Evolutionary conservation across 1,140 invertebrate species (phyloP).

Genomic region (Diabrotica undecimpunctata): DNA sequence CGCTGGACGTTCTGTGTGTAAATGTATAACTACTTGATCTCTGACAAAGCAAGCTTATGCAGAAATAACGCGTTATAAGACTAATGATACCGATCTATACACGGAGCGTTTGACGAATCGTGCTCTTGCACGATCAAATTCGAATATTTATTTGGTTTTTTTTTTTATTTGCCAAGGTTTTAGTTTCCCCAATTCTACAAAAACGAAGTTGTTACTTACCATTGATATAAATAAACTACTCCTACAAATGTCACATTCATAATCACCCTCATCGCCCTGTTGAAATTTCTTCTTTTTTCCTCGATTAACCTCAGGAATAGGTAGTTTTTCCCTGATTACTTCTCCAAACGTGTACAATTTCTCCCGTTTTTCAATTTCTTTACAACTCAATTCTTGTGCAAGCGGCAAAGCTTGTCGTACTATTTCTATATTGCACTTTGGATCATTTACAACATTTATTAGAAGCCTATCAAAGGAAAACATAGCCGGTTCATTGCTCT

Average conservation of each 20-base stretch:
- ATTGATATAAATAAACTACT: constrained; percentile 76
- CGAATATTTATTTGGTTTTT: too few relatives aligned
- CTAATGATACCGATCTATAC: too few relatives aligned
- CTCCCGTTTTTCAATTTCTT: constrained; percentile 47
- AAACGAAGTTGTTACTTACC: constrained; percentile 52
- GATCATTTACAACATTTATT: constrained; percentile 72
- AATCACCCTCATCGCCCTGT: constrained; percentile 64
- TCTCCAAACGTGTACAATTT: constrained; percentile 55
- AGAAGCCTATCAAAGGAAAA: constrained; percentile 85
- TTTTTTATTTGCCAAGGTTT: too few relatives aligned
- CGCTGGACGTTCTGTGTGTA: too few relatives aligned
- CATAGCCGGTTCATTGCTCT: constrained; percentile 85
- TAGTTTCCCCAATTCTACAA: not conserved
- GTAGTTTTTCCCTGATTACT: constrained; percentile 60
- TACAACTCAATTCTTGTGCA: constrained; percentile 51
- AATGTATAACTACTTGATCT: too few relatives aligned
- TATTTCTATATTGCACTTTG: constrained; percentile 61
- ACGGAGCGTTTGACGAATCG: too few relatives aligned
- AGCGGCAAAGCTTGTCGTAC: constrained; percentile 57
- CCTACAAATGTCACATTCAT: constrained; percentile 76
- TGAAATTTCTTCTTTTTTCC: constrained; percentile 54
- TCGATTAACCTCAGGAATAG: constrained; percentile 52
- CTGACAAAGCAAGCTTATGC: too few relatives aligned
- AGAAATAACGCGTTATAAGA: too few relatives aligned
- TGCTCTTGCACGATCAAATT: too few relatives aligned